Evolutionary conservation across 2,113 vertebrate species (phyloP).

Genomic region (Hippocampus comes): DNA sequence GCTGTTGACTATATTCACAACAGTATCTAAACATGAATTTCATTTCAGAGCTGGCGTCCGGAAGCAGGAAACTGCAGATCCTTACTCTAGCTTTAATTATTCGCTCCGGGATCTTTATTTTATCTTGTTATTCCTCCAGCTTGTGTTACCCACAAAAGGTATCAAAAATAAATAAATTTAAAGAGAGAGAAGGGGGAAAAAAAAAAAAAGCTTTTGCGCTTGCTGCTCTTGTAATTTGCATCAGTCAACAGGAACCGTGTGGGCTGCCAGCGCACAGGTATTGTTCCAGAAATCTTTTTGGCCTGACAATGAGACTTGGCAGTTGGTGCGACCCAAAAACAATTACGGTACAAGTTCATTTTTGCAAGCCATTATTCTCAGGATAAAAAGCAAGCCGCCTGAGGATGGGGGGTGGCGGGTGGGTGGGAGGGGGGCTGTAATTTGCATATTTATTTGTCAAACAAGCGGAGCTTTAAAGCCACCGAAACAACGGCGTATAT

Average conservation of each 20-base stretch:
- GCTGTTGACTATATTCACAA: too few relatives aligned
- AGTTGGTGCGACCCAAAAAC: not conserved
- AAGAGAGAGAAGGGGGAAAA: not conserved
- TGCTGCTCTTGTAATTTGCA: not conserved
- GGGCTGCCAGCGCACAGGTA: not conserved
- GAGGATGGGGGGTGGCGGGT: too few relatives aligned
- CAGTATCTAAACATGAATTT: too few relatives aligned
- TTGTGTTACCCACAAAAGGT: not conserved
- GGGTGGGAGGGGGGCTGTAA: not conserved
- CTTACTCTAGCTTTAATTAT: not conserved
- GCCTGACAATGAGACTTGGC: not conserved
- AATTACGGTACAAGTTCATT: constrained; percentile 2
- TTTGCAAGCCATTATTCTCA: not conserved
- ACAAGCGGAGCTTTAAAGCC: not conserved
- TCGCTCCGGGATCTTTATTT: not conserved
- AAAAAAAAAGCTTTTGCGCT: not conserved
- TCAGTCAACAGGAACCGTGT: not conserved
- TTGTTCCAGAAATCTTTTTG: not conserved
- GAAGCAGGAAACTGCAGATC: not conserved
- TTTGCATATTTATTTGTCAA: constrained; percentile 7
- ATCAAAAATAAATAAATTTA: not conserved
- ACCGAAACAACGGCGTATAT: not conserved
- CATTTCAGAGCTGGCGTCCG: too few relatives aligned
- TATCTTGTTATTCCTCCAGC: not conserved
- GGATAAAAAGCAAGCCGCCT: not conserved